These are phyloP conservation scores for Cephus pygmeus DNA, from an alignment of 2,888 invertebrate species.

Conservation along the genomic window DNA sequence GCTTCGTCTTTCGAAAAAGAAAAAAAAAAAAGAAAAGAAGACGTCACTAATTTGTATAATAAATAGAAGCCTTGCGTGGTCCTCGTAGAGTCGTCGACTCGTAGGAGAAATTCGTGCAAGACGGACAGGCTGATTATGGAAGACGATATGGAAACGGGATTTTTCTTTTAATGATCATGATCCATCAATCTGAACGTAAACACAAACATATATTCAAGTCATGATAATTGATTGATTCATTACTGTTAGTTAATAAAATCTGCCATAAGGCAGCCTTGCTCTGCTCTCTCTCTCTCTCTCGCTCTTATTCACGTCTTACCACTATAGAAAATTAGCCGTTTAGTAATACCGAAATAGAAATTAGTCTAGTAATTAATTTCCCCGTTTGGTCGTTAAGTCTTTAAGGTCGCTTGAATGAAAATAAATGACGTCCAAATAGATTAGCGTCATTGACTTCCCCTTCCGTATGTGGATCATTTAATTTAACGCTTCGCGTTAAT, in stretches of 20 bases:
- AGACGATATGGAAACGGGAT: background rate
- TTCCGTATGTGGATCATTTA: background rate
- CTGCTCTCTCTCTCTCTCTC: background rate
- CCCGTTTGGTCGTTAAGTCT: background rate
- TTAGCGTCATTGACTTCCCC: background rate
- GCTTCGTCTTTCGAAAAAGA: background rate
- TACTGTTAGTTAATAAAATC: background rate
- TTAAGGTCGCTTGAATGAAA: background rate
- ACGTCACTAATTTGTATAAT: background rate
- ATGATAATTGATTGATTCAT: background rate
- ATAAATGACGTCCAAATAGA: background rate
- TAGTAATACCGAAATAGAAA: background rate
- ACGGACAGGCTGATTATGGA: background rate
- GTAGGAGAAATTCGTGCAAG: background rate
- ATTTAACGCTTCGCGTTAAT: background rate
- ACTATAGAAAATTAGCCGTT: background rate
- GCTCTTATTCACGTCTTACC: background rate
- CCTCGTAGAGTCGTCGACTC: background rate
- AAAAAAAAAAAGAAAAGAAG: background rate
- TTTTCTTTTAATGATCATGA: background rate
- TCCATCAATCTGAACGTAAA: background rate
- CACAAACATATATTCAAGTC: background rate
- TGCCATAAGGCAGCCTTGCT: background rate
- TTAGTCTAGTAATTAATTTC: background rate
- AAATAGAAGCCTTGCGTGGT: background rate